Evolutionary conservation across 2,888 invertebrate species (phyloP), one percentile per base, ranked within the genome.

Genomic region (Philereme vetulata): DNA sequence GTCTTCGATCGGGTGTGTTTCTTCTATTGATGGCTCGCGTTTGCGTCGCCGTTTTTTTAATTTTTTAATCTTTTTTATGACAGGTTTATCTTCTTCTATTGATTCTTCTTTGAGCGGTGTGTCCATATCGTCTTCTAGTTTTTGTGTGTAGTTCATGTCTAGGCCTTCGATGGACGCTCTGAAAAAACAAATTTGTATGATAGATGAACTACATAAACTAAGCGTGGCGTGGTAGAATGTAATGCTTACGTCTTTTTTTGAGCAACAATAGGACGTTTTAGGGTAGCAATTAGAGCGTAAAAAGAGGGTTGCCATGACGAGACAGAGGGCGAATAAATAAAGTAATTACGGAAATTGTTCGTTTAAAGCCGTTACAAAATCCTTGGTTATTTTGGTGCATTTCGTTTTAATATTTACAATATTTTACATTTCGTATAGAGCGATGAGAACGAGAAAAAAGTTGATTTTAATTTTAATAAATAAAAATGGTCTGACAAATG

Each of bases 31-130:
- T 49, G 74, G 72, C 0, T 44, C 40, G 1, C 66, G 77, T 49
- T 70, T 74, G 49, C 74, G 76, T 67, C 72, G 78, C 50, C 62
- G 67, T 5, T 74, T 73, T 40, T 78, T 82, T 40, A 70, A 78
- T 46, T 72, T 77, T 51, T 74, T 81, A 3, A 72, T 42, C 51
- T 74, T 77, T 51, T 45, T 73, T 68, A 56, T 8, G 0, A 62
- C 32, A 6, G 46, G 40, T 4, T 51, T 10, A 7, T 56, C 49
- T 3, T 56, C 49, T 3, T 52, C 58, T 7, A 46, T 21, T 1
- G 42, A 4, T 38, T 55, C 56, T 40, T 57, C 44, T 21, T 56
- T 53, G 21, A 45, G 9, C 6, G 48, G 51, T 10, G 43, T 40
- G 5, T 56, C 50, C 4, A 64, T 61, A n/a, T 67, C 65, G 0